Evolutionary conservation across 2,797 vertebrate genomes (phyloP).

Genomic region (Pagetopsis macropterus): DNA sequence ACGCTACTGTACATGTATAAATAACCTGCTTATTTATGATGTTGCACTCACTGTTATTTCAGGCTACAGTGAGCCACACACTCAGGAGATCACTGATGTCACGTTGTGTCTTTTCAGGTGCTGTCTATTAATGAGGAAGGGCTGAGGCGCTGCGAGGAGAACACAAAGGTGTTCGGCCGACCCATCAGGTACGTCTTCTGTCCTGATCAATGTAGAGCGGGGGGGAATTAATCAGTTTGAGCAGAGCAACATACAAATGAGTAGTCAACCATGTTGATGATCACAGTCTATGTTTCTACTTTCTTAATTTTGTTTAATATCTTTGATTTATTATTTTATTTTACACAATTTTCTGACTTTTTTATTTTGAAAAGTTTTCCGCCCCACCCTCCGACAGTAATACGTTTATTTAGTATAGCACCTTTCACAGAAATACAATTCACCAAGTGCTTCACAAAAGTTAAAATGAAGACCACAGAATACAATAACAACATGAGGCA

Average conservation of each 20-base stretch:
- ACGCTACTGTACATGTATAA: conserved; percentile 10
- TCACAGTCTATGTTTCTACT: background rate
- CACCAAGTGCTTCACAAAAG: no score
- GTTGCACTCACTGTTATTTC: background rate
- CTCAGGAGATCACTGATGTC: background rate
- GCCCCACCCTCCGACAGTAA: no score
- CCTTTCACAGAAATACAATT: no score
- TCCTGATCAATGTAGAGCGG: background rate
- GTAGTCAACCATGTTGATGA: background rate
- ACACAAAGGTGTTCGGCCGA: conserved; percentile 89
- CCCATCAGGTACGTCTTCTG: conserved; percentile 89
- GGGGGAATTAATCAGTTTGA: background rate
- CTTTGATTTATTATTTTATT: no score
- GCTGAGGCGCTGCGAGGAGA: conserved; percentile 92
- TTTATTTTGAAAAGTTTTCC: no score
- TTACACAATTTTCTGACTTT: no score
- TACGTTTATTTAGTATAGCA: no score
- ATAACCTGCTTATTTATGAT: conserved; percentile 30
- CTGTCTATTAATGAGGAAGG: conserved; percentile 96
- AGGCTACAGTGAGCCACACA: background rate
- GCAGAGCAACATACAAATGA: background rate
- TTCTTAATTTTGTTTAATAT: background rate
- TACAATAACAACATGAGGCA: no score
- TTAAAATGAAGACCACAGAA: no score
- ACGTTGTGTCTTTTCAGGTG: conserved; percentile 80